Evolutionary conservation across 1,140 invertebrate genomes (phyloP).

Genomic region (Hormaphis cornu): DNA sequence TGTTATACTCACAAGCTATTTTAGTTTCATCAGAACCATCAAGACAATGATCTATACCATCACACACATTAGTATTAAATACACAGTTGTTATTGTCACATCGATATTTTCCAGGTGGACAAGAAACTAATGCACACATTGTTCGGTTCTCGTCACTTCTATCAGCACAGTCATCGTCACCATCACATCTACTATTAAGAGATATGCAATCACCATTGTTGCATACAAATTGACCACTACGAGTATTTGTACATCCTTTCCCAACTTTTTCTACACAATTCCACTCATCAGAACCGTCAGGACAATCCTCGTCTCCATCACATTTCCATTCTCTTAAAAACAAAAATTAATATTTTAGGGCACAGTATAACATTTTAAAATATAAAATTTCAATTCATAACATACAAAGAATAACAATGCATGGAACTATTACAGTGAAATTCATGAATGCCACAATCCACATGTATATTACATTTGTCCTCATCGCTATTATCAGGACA

Average conservation of each 20-base stretch:
- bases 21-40: slow-evolving; percentile 47
- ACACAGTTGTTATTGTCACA: slow-evolving; percentile 48
- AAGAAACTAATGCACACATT: slow-evolving; percentile 40
- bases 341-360: slow-evolving; percentile 15
- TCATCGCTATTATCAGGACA: slow-evolving; percentile 57
- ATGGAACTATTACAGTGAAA: slow-evolving; percentile 50
- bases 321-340: slow-evolving; percentile 49
- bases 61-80: slow-evolving; percentile 44
- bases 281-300: slow-evolving; percentile 52
- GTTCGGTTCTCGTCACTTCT: slow-evolving; percentile 52
- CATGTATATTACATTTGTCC: slow-evolving; percentile 45
- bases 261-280: slow-evolving; percentile 44
- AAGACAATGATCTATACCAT: slow-evolving; percentile 46
- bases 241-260: slow-evolving; percentile 33
- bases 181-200: slow-evolving; percentile 56
- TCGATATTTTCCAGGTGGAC: slow-evolving; percentile 41
- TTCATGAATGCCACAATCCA: slow-evolving; percentile 44
- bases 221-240: slow-evolving; percentile 36
- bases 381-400: slow-evolving; percentile 9
- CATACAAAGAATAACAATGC: slow-evolving; percentile 48
- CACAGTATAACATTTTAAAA: neutral
- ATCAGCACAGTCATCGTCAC: slow-evolving; percentile 59
- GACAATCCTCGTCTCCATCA: slow-evolving; percentile 54
- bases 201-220: slow-evolving; percentile 48
- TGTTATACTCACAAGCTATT: slow-evolving; percentile 33